Conservation (phyloP, 2,797 vertebrate species). For the Dendrocincla fuliginosa region DNA sequence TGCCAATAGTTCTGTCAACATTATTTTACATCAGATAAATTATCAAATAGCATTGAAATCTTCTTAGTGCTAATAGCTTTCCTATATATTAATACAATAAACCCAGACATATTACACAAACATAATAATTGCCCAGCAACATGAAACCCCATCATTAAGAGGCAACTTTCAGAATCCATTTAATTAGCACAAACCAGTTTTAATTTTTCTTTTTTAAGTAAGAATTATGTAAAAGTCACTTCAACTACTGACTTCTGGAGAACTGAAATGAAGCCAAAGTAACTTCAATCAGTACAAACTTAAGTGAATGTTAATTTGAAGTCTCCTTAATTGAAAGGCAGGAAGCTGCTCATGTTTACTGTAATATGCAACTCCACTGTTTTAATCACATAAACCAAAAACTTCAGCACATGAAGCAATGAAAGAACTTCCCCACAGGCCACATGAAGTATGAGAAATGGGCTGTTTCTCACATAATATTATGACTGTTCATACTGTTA, state of each 20-base stretch:
- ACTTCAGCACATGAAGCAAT: not conserved
- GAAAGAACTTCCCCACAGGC: not conserved
- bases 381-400: not conserved
- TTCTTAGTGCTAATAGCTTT: not conserved
- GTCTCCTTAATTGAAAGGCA: not conserved
- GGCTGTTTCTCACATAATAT: not conserved
- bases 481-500: not conserved
- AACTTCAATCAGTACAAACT: not conserved
- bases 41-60: not conserved
- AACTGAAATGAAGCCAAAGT: not conserved
- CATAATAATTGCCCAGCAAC: not conserved
- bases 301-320: not conserved
- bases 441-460: accelerated
- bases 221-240: not conserved
- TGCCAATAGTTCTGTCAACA: not conserved
- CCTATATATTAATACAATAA: not conserved
- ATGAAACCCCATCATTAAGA: not conserved
- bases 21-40: not conserved
- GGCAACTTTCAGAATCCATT: not conserved
- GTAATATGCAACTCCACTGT: not conserved
- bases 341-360: not conserved
- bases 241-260: not conserved
- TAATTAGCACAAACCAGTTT: not conserved
- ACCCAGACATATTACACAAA: not conserved
- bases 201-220: not conserved